Evolutionary conservation across 2,888 invertebrate species (phyloP).

Genomic region (Heliothis peltigera): DNA sequence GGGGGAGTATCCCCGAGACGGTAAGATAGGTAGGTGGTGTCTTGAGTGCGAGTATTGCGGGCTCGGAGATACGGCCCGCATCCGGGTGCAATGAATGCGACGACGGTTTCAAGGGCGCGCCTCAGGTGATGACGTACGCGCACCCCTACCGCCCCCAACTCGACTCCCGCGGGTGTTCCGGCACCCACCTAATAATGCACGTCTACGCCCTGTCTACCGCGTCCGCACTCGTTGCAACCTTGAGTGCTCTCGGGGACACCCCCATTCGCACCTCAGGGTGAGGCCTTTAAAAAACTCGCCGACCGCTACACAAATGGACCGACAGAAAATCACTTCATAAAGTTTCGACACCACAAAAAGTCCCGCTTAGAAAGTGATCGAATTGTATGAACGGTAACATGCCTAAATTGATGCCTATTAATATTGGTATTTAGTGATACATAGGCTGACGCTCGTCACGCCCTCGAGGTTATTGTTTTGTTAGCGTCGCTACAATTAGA

Average conservation of each 20-base stretch:
- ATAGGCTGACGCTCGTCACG: constrained; percentile 35
- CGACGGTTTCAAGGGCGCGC: constrained; percentile 89
- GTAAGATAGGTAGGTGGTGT: constrained; percentile 71
- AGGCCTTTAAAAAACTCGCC: constrained; percentile 61
- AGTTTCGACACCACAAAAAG: constrained; percentile 27
- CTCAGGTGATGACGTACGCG: constrained; percentile 90
- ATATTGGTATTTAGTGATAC: constrained; percentile 45
- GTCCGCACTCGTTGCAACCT: constrained; percentile 88
- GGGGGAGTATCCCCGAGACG: constrained; percentile 56
- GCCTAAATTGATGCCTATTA: constrained; percentile 21
- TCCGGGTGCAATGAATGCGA: constrained; percentile 90
- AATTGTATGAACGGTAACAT: constrained; percentile 26
- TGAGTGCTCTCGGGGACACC: constrained; percentile 82
- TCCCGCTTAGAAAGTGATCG: constrained; percentile 5
- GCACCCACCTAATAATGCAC: constrained; percentile 90
- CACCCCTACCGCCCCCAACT: constrained; percentile 79
- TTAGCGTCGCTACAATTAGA: constrained; percentile 69
- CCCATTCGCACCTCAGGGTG: constrained; percentile 66
- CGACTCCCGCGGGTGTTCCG: constrained; percentile 85
- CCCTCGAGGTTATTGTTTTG: constrained; percentile 49
- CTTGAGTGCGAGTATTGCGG: constrained; percentile 80
- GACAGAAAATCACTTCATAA: constrained; percentile 34
- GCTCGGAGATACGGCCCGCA: constrained; percentile 84
- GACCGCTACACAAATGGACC: constrained; percentile 43
- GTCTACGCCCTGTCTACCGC: constrained; percentile 89